Evolutionary conservation across 2,888 invertebrate species (phyloP).

Genomic region (Parnassius orleans): DNA sequence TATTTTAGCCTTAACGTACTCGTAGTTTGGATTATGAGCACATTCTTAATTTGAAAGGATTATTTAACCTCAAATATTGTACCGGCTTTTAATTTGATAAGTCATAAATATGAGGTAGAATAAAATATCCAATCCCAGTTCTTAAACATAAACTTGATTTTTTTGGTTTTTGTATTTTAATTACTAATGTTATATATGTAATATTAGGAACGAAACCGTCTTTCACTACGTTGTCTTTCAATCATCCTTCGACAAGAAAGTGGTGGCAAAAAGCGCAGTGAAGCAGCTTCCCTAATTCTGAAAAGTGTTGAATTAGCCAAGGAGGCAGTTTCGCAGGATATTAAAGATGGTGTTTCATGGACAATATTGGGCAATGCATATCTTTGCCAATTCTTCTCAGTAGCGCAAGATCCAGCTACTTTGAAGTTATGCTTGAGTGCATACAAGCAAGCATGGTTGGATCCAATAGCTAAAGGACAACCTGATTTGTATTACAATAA

Average conservation of each 20-base stretch:
- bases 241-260: slow-evolving; percentile 88
- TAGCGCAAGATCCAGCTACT: slow-evolving; percentile 85
- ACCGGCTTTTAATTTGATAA: too few relatives aligned
- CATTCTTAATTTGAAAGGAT: too few relatives aligned
- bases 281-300: slow-evolving; percentile 82
- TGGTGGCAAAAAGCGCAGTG: slow-evolving; percentile 58
- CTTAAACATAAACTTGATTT: too few relatives aligned
- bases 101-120: too few relatives aligned
- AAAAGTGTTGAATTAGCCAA: slow-evolving; percentile 89
- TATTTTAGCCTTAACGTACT: too few relatives aligned
- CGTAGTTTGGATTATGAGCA: too few relatives aligned
- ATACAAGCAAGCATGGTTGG: slow-evolving; percentile 88
- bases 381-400: slow-evolving; percentile 88
- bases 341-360: slow-evolving; percentile 91
- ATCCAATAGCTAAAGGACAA: slow-evolving; percentile 85
- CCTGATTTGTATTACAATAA: slow-evolving; percentile 92
- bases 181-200: background rate
- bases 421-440: slow-evolving; percentile 89
- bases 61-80: too few relatives aligned
- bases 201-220: slow-evolving; percentile 85
- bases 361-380: slow-evolving; percentile 92
- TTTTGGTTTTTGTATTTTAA: too few relatives aligned
- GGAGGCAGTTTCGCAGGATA: slow-evolving; percentile 89
- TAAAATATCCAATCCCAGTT: too few relatives aligned
- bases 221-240: slow-evolving; percentile 89